Base-by-base conservation (phyloP, 2,888 invertebrate genomes). In the Dasysyrphus albostriatus region DNA sequence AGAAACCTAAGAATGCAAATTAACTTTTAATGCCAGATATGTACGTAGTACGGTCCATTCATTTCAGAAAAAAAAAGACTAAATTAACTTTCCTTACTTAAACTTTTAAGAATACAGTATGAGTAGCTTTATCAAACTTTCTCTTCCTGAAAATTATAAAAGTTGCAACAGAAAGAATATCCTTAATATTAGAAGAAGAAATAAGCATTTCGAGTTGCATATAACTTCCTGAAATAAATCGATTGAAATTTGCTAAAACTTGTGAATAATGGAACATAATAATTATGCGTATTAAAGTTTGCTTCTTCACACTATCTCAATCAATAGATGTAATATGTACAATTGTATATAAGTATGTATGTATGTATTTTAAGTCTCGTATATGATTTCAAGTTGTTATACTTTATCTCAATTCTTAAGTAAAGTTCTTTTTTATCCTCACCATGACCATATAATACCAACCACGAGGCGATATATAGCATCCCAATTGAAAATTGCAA, bases 261-360 rank as follows among this genome's bases (percentile, higher is more conserved):
- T 19, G 3, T 10, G 34, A 59, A 63, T 44, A 29, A 63, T 44
- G 29, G 44, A 49, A 44, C 47, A 29, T 34, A 65, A 67, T 67
- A 49, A 51, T 49, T 67, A n/a, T n/a, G 67, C 34, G 49, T 49
- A 67, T 67, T 49, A 29, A 47, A 44, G 65, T 65, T 34, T 65
- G 42, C n/a, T 8, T 42, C 9, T 7, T 9, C 2, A 12, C 1
- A 37, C 16, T 10, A 10, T 61, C 42, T 42, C 8, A 29, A 61
- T 61, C 61, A 37, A 61, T 61, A 24, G 24, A 24, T 24, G 3
- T 3, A 24, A n/a, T 24, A 24, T n/a, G n/a, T n/a, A n/a, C n/a
- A n/a, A n/a, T n/a, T n/a, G n/a, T n/a, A n/a, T n/a, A n/a, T n/a
- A n/a, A n/a, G n/a, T n/a, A n/a, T n/a, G n/a, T n/a, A n/a, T n/a